These are phyloP conservation scores for Tinamus major DNA, from an alignment of 2,797 vertebrate species.

Conservation along the genomic window DNA sequence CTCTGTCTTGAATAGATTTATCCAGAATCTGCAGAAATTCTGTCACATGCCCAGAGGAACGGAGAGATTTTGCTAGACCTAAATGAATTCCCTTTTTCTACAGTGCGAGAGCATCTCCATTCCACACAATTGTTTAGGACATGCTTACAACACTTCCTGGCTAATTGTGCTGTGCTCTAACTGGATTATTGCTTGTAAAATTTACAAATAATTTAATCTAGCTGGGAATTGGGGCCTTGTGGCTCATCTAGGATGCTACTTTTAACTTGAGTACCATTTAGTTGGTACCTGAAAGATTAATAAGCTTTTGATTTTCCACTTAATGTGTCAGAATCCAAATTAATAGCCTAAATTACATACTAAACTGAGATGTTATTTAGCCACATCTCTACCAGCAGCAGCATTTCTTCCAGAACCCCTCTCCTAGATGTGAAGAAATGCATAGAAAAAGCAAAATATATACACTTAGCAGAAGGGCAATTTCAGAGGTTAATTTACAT, in stretches of 20 bases:
- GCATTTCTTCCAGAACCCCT: neutral
- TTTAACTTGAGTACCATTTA: neutral
- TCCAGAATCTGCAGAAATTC: neutral
- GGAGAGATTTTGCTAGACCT: neutral
- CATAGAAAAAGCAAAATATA: neutral
- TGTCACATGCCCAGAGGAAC: neutral
- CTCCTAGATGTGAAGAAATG: neutral
- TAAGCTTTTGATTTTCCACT: neutral
- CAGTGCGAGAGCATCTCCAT: accelerated
- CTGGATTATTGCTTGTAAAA: neutral
- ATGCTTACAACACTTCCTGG: neutral
- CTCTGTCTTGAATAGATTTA: neutral
- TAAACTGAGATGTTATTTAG: neutral
- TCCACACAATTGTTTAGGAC: neutral
- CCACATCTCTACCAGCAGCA: neutral
- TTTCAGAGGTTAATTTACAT: constrained; percentile 46
- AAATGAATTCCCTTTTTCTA: neutral
- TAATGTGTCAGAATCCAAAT: neutral
- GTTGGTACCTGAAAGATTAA: neutral
- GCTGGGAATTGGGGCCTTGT: neutral
- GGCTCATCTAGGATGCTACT: neutral
- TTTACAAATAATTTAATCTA: neutral
- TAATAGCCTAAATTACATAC: neutral
- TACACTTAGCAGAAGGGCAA: neutral
- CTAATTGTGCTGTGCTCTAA: neutral